phyloP scores from a whole-genome alignment of 1,140 invertebrate genomes.

The Alviniconcha marisindica region DNA sequence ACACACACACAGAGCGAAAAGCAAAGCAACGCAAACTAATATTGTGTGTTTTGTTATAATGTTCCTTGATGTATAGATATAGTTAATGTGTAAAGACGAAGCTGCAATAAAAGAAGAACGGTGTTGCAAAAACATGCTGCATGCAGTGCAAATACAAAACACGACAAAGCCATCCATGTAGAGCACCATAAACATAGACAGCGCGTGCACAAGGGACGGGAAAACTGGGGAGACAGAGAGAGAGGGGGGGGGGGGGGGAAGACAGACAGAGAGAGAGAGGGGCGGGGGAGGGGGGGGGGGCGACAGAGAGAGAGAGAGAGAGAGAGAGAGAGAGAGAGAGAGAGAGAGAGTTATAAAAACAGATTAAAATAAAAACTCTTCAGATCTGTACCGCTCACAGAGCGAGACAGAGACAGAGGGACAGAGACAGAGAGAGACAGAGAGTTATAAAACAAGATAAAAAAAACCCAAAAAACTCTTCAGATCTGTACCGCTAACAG shows the following conservation, averaged over 20 bases:
- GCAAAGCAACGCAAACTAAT: too few relatives aligned
- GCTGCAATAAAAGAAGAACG: too few relatives aligned
- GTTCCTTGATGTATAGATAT: too few relatives aligned
- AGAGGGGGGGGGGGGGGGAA: neutral
- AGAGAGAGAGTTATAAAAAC: neutral
- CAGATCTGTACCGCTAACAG: neutral
- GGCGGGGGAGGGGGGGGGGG: neutral
- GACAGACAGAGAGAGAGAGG: neutral
- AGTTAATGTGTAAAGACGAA: too few relatives aligned
- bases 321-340: neutral
- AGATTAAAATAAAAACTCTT: neutral
- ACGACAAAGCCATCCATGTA: neutral
- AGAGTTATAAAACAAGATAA: neutral
- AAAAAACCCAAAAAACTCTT: neutral
- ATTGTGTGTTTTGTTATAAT: too few relatives aligned
- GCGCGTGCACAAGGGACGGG: neutral
- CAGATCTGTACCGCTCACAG: neutral
- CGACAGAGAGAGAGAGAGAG: neutral
- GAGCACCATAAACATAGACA: neutral
- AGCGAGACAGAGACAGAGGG: neutral
- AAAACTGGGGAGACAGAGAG: neutral
- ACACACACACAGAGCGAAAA: too few relatives aligned
- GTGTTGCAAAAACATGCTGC: neutral
- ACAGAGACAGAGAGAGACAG: neutral
- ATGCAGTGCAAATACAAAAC: neutral